Percentiles rank a stretch among this genome's conserved stretches.
These are phyloP conservation scores for Trissolcus japonicus DNA, from an alignment of 2,888 invertebrate genomes.

Conservation along the genomic window DNA sequence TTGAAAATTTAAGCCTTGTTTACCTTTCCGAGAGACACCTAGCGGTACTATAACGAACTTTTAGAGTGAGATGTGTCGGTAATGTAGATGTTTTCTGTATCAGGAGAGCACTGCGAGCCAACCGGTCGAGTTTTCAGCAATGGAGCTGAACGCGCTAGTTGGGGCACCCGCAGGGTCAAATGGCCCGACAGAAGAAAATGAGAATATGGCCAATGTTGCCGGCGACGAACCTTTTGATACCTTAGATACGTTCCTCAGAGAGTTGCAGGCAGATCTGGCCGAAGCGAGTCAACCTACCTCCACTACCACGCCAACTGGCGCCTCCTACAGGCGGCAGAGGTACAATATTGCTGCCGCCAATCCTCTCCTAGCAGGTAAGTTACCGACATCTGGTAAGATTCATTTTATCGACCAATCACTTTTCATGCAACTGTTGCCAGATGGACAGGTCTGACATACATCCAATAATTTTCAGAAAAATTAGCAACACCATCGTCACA, in stretches of 20 bases:
- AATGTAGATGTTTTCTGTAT: slow-evolving; percentile 36
- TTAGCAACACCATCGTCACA: slow-evolving; percentile 76
- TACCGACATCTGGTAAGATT: slow-evolving; percentile 28
- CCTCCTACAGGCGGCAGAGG: slow-evolving; percentile 79
- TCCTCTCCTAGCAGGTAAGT: slow-evolving; percentile 89
- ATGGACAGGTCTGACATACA: slow-evolving; percentile 1
- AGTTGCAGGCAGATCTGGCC: slow-evolving; percentile 79
- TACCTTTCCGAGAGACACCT: slow-evolving; percentile 10
- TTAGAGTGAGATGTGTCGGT: not conserved
- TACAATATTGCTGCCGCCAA: slow-evolving; percentile 91
- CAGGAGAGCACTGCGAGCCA: slow-evolving; percentile 74
- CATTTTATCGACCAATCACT: slow-evolving; percentile 1
- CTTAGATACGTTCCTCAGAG: slow-evolving; percentile 88
- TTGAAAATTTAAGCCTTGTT: not conserved
- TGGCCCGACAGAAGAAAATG: slow-evolving; percentile 70
- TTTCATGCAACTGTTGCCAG: not conserved
- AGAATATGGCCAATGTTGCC: slow-evolving; percentile 66
- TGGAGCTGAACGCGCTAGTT: slow-evolving; percentile 72
- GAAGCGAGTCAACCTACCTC: slow-evolving; percentile 77
- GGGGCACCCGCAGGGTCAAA: slow-evolving; percentile 68
- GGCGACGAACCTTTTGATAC: slow-evolving; percentile 90
- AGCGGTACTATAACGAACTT: not conserved
- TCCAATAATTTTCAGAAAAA: slow-evolving; percentile 73
- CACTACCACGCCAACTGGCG: slow-evolving; percentile 77
- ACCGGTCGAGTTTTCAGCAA: slow-evolving; percentile 72